These are phyloP conservation scores for Pollimyrus isidori DNA, from an alignment of 2,113 vertebrate species.

Conservation along the genomic window DNA sequence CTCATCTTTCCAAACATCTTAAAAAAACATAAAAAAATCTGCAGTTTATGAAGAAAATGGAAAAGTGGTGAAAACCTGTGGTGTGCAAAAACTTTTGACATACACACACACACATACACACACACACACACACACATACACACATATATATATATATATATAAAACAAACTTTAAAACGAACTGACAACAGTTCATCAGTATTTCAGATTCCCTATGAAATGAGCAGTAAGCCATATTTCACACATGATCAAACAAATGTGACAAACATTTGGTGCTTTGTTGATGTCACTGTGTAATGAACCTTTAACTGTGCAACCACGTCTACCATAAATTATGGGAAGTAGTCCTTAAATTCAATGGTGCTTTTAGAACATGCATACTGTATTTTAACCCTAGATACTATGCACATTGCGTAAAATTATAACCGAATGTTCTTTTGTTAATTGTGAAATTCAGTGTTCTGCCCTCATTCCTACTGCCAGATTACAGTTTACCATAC, in stretches of 20 bases:
- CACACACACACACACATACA: too few relatives aligned
- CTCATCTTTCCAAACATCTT: too few relatives aligned
- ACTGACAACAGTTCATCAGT: background rate
- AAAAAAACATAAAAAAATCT: too few relatives aligned
- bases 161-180: background rate
- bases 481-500: background rate
- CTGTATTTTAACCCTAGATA: constrained; percentile 21
- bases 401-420: constrained; percentile 31
- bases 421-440: constrained; percentile 19
- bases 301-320: background rate
- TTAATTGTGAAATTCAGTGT: constrained; percentile 27
- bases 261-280: constrained; percentile 51
- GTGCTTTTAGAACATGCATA: constrained; percentile 38
- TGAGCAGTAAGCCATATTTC: background rate
- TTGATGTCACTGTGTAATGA: constrained; percentile 42
- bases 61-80: too few relatives aligned
- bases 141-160: too few relatives aligned
- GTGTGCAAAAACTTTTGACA: too few relatives aligned
- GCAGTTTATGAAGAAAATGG: too few relatives aligned
- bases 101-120: too few relatives aligned
- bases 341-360: constrained; percentile 52
- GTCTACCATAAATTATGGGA: constrained; percentile 28
- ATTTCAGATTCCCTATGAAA: background rate
- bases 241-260: background rate
- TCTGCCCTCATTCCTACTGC: background rate